A percentile compares a stretch with the other conserved stretches of the same genome.
These are phyloP conservation scores for Physocephala rufipes DNA, from an alignment of 2,888 invertebrate species.

Conservation along the genomic window DNA sequence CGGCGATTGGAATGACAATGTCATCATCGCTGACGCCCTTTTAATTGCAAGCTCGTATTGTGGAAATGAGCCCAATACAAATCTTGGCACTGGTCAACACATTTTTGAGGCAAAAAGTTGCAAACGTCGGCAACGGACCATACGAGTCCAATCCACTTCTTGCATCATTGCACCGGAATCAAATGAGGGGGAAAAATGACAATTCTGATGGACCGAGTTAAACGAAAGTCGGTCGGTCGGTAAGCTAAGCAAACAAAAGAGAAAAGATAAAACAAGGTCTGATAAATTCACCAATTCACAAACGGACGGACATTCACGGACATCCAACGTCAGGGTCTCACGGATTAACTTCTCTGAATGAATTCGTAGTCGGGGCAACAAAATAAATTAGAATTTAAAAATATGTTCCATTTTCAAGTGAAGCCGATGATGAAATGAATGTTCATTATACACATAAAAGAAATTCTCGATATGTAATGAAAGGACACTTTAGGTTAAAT, in stretches of 20 bases:
- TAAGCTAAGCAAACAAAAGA: conserved; percentile 3
- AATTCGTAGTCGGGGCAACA: too few species aligned
- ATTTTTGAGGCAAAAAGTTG: conserved; percentile 27
- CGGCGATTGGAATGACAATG: too few species aligned
- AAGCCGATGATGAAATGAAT: too few species aligned
- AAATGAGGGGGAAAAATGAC: conserved; percentile 1
- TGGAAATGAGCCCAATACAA: conserved; percentile 26
- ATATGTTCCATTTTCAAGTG: too few species aligned
- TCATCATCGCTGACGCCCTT: too few species aligned
- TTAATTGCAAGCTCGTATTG: not conserved
- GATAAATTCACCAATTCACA: too few species aligned
- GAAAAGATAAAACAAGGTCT: not conserved
- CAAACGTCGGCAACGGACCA: conserved; percentile 27
- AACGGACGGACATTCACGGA: not conserved
- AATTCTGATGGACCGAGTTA: conserved; percentile 12
- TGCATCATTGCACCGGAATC: conserved; percentile 2
- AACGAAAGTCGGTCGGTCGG: conserved; percentile 17
- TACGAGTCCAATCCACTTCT: conserved; percentile 1
- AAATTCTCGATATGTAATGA: too few species aligned
- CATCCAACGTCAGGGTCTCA: not conserved
- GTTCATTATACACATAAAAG: too few species aligned
- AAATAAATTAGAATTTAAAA: too few species aligned
- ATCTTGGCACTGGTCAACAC: conserved; percentile 29
- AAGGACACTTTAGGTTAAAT: too few species aligned
- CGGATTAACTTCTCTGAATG: too few species aligned